Evolutionary conservation across 2,113 vertebrate species (phyloP), one percentile per base, ranked within the genome.

Genomic region (Datnioides undecimradiatus): DNA sequence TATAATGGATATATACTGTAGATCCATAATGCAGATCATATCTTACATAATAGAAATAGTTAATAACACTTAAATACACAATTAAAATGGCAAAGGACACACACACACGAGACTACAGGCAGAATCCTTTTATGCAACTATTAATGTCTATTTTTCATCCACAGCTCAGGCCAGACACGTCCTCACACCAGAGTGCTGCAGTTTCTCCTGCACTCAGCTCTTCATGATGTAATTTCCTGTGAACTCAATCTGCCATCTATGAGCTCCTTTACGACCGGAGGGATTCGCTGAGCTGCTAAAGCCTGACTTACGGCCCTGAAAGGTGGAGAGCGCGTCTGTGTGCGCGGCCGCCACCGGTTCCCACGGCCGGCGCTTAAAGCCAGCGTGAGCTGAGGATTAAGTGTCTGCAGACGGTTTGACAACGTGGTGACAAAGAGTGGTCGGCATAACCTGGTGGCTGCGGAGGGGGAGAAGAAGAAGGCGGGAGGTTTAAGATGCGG

Each of bases 11-110:
- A 64, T 27, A 59, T 11, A 21, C 19, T 17, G 34, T 9, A 45
- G 29, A 23, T 57, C 29, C 51, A 83, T 49, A 79, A 58, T 16
- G 33, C 40, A 76, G 65, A 76, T 91, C 46, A 81, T 59, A 45
- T 60, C 76, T 90, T 88, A 75, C 57, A 62, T 90, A 89, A 90
- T 72, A 68, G 34, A 84, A 73, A 80, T 62, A 29, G 16, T 72
- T 41, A 78, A 62, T 21, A 45, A 75, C 11, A 64, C 23, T 17
- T 36, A 29, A 70, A 58, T 19, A 52, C 13, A 17, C 16, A 34
- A 33, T 52, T 51, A 69, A 54, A n/a, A 19, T 6, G 5, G 27
- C 17, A 46, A 34, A 33, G 1, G 23, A 14, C 38, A 43, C 16
- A 4, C n/a, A 21, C 64, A 48, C 31, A 34, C 25, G 3, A 5